Conservation (phyloP, 2,113 vertebrate species). For the Pygoscelis antarcticus region DNA sequence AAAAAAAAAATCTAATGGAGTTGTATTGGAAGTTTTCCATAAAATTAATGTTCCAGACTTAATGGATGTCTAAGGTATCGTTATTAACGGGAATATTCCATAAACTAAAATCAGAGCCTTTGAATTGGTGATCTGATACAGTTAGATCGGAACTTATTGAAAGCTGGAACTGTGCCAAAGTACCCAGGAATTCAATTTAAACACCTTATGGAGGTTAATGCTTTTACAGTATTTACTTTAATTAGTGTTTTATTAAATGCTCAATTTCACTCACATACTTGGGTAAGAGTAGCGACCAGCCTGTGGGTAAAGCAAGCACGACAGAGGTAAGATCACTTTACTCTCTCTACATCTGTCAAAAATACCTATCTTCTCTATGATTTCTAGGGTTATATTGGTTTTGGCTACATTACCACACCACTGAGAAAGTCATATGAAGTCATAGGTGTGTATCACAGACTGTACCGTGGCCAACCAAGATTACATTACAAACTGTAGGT, state of each 20-base stretch:
- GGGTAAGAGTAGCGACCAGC: neutral
- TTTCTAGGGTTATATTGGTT: neutral
- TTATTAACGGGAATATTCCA: constrained; percentile 81
- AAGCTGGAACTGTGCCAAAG: constrained; percentile 77
- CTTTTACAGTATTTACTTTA: constrained; percentile 75
- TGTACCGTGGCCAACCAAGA: neutral
- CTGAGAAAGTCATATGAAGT: neutral
- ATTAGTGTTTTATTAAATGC: constrained; percentile 74
- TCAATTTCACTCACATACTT: constrained; percentile 53
- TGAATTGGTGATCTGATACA: constrained; percentile 79
- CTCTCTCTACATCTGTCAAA: neutral
- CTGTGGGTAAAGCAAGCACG: neutral
- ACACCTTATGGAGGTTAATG: constrained; percentile 79
- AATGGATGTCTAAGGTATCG: constrained; percentile 83
- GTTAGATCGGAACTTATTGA: constrained; percentile 75
- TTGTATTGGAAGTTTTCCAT: constrained; percentile 82
- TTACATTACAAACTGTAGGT: neutral
- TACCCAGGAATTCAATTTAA: constrained; percentile 81
- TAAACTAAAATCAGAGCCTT: constrained; percentile 74
- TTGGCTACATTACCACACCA: neutral
- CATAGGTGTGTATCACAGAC: neutral
- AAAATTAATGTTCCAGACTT: constrained; percentile 82
- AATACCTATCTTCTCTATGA: neutral
- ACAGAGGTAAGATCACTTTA: neutral
- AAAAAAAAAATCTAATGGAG: constrained; percentile 77